Conservation (phyloP, 2,888 invertebrate genomes). For the Camponotus fellah region DNA sequence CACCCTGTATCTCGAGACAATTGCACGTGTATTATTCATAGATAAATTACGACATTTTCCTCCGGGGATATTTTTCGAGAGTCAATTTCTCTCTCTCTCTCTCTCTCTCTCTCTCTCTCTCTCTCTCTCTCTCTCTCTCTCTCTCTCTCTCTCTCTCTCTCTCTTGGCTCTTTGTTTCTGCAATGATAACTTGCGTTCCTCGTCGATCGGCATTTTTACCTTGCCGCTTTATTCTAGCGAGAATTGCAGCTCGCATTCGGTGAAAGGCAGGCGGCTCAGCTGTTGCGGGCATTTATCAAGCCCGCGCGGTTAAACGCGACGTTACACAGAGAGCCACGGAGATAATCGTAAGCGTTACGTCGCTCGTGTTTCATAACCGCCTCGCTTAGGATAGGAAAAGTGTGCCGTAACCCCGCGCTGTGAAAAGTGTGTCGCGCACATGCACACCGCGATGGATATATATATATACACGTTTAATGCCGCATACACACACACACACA, state of each 20-base stretch:
- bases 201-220: background rate
- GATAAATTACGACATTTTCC: background rate
- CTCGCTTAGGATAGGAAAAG: constrained; percentile 57
- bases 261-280: constrained; percentile 45
- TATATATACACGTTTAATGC: background rate
- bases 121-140: background rate
- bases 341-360: constrained; percentile 59
- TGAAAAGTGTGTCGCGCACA: constrained; percentile 52
- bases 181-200: background rate
- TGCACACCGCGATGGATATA: background rate
- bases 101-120: background rate
- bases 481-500: background rate
- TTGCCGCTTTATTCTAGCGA: background rate
- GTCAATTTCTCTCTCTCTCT: background rate
- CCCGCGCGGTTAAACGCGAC: constrained; percentile 1
- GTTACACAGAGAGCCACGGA: constrained; percentile 23
- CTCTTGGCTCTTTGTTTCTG: background rate
- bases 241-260: constrained; percentile 31
- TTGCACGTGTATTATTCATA: background rate
- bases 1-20: background rate
- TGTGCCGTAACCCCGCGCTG: constrained; percentile 54
- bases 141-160: background rate
- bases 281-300: constrained; percentile 28
- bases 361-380: constrained; percentile 53
- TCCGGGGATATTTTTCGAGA: background rate